These are phyloP conservation scores for Aphidius gifuensis DNA, from an alignment of 1,140 invertebrate species.

Conservation along the genomic window DNA sequence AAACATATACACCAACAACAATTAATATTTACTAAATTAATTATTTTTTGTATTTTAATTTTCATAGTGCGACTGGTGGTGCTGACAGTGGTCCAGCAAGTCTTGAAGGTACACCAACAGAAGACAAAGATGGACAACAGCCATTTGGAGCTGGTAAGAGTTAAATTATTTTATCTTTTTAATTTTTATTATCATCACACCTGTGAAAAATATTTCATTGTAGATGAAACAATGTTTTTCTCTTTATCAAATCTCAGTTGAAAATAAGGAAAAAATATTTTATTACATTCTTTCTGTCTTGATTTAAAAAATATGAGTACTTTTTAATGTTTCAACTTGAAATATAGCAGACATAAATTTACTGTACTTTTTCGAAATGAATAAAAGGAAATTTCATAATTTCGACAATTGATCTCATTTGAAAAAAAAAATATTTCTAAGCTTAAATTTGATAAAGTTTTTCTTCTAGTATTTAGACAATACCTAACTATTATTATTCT, in stretches of 20 bases:
- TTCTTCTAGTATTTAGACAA: too few relatives aligned
- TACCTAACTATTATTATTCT: too few relatives aligned
- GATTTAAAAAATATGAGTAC: background rate
- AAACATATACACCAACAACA: background rate
- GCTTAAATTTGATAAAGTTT: too few relatives aligned
- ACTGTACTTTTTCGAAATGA: too few relatives aligned
- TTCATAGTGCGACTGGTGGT: constrained; percentile 75
- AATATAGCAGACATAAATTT: too few relatives aligned
- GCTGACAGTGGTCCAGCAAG: constrained; percentile 78
- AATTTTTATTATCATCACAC: background rate
- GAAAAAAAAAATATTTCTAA: too few relatives aligned
- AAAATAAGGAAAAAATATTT: too few relatives aligned
- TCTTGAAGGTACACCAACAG: constrained; percentile 70
- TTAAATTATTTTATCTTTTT: background rate
- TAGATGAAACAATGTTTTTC: background rate
- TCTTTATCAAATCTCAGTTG: too few relatives aligned
- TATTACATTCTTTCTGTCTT: background rate
- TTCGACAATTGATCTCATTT: too few relatives aligned
- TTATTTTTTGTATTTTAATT: constrained; percentile 13
- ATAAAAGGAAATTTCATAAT: too few relatives aligned
- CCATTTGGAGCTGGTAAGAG: constrained; percentile 70
- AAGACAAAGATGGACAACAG: constrained; percentile 71
- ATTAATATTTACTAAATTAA: constrained; percentile 15
- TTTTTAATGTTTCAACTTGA: background rate
- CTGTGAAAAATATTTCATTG: background rate